Percentiles rank a stretch among this genome's conserved stretches.
Evolutionary conservation across 1,140 invertebrate genomes (phyloP).

Genomic region (Euwallacea fornicatus): DNA sequence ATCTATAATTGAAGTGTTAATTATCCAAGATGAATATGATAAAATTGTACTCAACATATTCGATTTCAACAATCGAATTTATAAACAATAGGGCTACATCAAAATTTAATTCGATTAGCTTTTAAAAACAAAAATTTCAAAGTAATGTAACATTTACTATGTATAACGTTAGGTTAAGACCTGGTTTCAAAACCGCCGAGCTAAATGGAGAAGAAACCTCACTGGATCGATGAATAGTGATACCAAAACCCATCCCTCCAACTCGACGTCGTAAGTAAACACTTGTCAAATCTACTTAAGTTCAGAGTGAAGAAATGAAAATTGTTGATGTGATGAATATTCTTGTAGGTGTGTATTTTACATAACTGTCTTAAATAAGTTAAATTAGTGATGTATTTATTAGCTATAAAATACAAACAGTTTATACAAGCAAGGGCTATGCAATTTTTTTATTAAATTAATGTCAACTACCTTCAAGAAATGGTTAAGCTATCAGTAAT

Average conservation of each 20-base stretch:
- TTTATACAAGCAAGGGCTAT: too few relatives aligned
- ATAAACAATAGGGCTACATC: too few relatives aligned
- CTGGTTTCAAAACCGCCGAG: conserved; percentile 82
- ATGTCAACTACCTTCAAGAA: too few relatives aligned
- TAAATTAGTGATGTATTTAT: conserved; percentile 11
- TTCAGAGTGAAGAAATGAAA: background rate
- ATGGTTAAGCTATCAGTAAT: too few relatives aligned
- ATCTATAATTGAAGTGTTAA: too few relatives aligned
- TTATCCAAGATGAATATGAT: too few relatives aligned
- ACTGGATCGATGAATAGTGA: conserved; percentile 41
- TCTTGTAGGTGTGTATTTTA: conserved; percentile 10
- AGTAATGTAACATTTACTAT: background rate
- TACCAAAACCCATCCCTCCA: conserved; percentile 13
- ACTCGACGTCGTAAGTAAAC: background rate
- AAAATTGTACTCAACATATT: too few relatives aligned
- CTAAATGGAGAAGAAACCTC: conserved; percentile 70
- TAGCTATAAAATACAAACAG: conserved; percentile 17
- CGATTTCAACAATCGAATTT: too few relatives aligned
- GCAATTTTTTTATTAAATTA: too few relatives aligned
- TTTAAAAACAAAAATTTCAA: too few relatives aligned
- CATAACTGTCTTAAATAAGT: conserved; percentile 14
- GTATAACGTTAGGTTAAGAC: conserved; percentile 69
- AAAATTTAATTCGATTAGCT: too few relatives aligned
- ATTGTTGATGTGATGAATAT: background rate
- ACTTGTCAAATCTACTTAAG: background rate